Base-by-base conservation (phyloP, 2,888 invertebrate species). In the Unio delphinus region DNA sequence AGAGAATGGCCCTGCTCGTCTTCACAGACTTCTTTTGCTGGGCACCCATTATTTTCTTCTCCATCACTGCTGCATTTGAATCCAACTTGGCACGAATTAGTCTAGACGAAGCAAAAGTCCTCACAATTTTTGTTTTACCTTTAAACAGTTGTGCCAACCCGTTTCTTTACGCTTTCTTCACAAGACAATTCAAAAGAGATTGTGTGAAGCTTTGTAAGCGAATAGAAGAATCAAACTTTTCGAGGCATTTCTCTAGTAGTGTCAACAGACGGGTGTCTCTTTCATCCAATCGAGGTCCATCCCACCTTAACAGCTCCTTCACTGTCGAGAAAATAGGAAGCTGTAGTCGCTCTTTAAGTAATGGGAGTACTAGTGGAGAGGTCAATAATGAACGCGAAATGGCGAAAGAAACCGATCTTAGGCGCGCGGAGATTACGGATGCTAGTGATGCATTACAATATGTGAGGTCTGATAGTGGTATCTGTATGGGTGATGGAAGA, bases 121-220 rank as follows among this genome's bases (percentile, higher is more conserved):
- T 96, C 89, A 97, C 97, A 3, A 97, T 99, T 59, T 98, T 99
- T 89, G 95, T 99, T 68, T 92, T 98, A 82, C 98, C 99, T 2
- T 91, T 99, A 76, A 99, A 99, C 91, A 96, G 96, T 20, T 98
- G 98, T 90, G 97, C 98, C 91, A 99, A 99, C 91, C 99, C 99
- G 0, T 98, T 98, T 90, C 93, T 99, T 54, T 99, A 99, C 90
- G 98, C 98, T 65, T 98, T 98, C 82, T 93, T 98, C 86, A 98
- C 98, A 11, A 98, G 98, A 89, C 97, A 98, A 90, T 98, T 98
- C 90, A 98, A 98, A 91, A 96, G 97, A 91, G 98, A 98, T 91
- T 98, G 98, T 91, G 95, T 97, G 4, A 93, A 96, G 89, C 95
- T 98, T 71, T 98, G 97, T 91, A 97, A 97, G 90, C 95, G 97